Base-by-base conservation (phyloP, 2,113 vertebrate species). In the Acanthochromis polyacanthus region DNA sequence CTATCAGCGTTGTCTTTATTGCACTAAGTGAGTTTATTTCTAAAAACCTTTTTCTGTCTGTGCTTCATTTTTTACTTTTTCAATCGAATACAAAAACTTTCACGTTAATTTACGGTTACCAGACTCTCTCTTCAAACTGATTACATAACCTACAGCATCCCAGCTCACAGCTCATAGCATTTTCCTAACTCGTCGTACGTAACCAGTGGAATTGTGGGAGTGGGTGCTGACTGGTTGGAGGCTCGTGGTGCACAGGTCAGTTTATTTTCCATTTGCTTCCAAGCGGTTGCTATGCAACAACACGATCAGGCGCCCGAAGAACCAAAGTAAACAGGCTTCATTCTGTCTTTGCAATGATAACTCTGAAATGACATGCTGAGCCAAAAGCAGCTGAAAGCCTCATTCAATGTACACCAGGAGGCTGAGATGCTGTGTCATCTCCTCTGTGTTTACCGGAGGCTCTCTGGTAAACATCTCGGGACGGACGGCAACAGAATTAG, bases 251-350 rank as follows among this genome's bases (percentile, higher is more conserved):
- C 73, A 66, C 65, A n/a, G 88, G 84, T 89, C 90, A 86, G 72
- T 76, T 83, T 23, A 20, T 73, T 81, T 74, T 75, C 67, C 23
- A 58, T 81, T 79, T 58, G 51, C 55, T 69, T 84, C 64, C 43
- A 32, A 82, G 45, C 19, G 50, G 88, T 91, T 91, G 90, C 90
- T 87, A 91, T 82, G 90, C 90, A 91, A 91, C 90, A 3, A 73
- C 74, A 80, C 22, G 28, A 76, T 80, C 7, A 5, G 64, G 19
- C 48, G 60, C 61, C 63, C 40, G 63, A 75, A 74, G 76, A 75
- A 64, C 69, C 71, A 69, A 72, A 88, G 84, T 84, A 87, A 88
- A 88, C 80, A 82, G 51, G 71, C 69, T 77, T 75, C 70, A 52
- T 61, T 78, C 63, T 61, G 50, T 78, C 50, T 89, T 75, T 67